phyloP scores from a whole-genome alignment of 2,797 vertebrate species.

The Kryptolebias ocellatus region DNA sequence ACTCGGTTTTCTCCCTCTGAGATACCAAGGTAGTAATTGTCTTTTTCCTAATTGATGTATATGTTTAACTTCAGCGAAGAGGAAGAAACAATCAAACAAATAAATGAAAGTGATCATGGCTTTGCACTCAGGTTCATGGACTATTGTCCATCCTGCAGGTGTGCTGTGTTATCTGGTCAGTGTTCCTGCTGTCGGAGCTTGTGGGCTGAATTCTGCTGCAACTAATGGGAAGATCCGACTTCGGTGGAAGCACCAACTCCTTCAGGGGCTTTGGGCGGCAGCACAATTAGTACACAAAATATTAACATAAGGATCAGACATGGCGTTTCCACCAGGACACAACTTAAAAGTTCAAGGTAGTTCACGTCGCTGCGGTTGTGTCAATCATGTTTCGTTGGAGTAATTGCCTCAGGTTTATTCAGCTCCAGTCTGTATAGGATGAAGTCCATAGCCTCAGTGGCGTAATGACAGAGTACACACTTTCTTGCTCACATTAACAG shows the following conservation, averaged over 20 bases:
- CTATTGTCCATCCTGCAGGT: slow-evolving; percentile 62
- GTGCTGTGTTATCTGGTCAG: slow-evolving; percentile 52
- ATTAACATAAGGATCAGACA: slow-evolving; percentile 63
- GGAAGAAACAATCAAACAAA: slow-evolving; percentile 73
- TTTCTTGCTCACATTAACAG: slow-evolving; percentile 68
- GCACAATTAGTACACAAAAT: slow-evolving; percentile 65
- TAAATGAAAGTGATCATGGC: slow-evolving; percentile 63
- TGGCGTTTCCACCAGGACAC: slow-evolving; percentile 34
- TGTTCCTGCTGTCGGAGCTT: slow-evolving; percentile 37
- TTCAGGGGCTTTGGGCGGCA: slow-evolving; percentile 53
- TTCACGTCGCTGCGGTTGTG: slow-evolving; percentile 38
- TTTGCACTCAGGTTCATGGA: slow-evolving; percentile 74
- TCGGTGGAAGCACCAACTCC: slow-evolving; percentile 44
- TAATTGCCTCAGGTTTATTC: slow-evolving; percentile 62
- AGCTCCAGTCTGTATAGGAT: slow-evolving; percentile 46
- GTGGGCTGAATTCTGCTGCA: slow-evolving; percentile 28
- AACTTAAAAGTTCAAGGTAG: slow-evolving; percentile 66
- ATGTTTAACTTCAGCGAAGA: slow-evolving; percentile 62
- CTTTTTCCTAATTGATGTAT: slow-evolving; percentile 27
- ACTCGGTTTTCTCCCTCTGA: slow-evolving; percentile 53
- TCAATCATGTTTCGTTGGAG: slow-evolving; percentile 45
- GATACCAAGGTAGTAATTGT: slow-evolving; percentile 58
- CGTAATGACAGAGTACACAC: slow-evolving; percentile 68
- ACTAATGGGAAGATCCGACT: slow-evolving; percentile 58
- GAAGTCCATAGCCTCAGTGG: slow-evolving; percentile 55